A percentile compares a stretch with the other conserved stretches of the same genome.
Conservation (phyloP, 2,888 invertebrate species). For the Macrosoma leucophasiata region DNA sequence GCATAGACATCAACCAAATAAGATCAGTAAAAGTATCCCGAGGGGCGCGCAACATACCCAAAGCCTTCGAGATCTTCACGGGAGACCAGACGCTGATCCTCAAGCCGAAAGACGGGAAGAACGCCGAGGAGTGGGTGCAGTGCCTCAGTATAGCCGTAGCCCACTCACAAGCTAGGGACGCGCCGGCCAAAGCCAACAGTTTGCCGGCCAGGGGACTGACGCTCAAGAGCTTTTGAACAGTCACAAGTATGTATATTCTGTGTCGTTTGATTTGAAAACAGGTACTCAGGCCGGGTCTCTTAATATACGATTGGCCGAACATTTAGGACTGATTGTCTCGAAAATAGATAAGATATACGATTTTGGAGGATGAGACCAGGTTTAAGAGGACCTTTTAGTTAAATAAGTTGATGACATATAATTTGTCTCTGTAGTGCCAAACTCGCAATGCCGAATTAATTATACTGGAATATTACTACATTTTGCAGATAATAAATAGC, state of each 20-base stretch:
- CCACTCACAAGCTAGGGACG: slow-evolving; percentile 83
- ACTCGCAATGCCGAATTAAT: too few species aligned
- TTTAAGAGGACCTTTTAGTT: too few species aligned
- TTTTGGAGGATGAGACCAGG: too few species aligned
- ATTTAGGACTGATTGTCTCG: too few species aligned
- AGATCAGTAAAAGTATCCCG: slow-evolving; percentile 95
- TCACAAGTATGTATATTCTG: slow-evolving; percentile 1
- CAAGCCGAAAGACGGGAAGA: slow-evolving; percentile 95
- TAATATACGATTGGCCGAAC: too few species aligned
- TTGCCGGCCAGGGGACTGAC: slow-evolving; percentile 67
- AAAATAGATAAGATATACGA: too few species aligned
- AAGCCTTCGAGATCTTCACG: slow-evolving; percentile 97
- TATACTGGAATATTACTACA: too few species aligned
- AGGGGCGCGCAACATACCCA: slow-evolving; percentile 93
- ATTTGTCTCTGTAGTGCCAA: too few species aligned
- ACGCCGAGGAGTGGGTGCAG: slow-evolving; percentile 97
- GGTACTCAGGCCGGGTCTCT: too few species aligned
- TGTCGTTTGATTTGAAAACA: too few species aligned
- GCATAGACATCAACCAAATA: slow-evolving; percentile 94
- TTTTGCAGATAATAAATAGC: too few species aligned
- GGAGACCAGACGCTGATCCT: slow-evolving; percentile 93
- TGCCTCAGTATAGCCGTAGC: slow-evolving; percentile 95
- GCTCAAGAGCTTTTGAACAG: slow-evolving; percentile 57
- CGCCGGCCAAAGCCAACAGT: slow-evolving; percentile 68
- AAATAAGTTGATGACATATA: too few species aligned